Evolutionary conservation across 2,888 invertebrate species (phyloP), one percentile per base, ranked within the genome.

Genomic region (Nasonovia ribisnigri): DNA sequence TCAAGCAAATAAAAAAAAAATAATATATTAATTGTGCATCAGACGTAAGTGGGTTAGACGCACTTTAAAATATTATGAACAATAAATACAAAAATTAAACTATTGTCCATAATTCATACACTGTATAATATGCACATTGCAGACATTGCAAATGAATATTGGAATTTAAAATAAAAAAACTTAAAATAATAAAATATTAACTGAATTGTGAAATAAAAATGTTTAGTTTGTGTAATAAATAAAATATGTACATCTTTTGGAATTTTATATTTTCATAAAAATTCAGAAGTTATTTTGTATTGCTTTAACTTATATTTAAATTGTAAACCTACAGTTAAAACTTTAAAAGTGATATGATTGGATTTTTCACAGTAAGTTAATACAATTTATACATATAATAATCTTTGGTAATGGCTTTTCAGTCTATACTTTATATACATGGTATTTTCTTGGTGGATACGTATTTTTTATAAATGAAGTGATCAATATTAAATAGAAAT

Each of bases 401-500:
- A 13, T 67, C n/a, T n/a, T 67, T 67, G 67, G 5, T 67, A 67
- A 67, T 67, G 67, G 67, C 13, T n/a, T 3, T n/a, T 67, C n/a
- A n/a, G 67, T 13, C 13, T 67, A n/a, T 67, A 67, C n/a, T n/a
- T 4, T 13, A n/a, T n/a, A 57, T 60, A n/a, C 13, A 5, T 67
- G 13, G 13, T 67, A 13, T 67, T n/a, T n/a, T 13, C 13, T n/a
- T 46, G 13, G n/a, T n/a, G n/a, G 0, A 67, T n/a, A 67, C 4
- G n/a, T n/a, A 67, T 67, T 67, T n/a, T 13, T 13, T n/a, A 13
- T n/a, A 67, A n/a, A n/a, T 13, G 67, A n/a, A 13, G n/a, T 67
- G 67, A 67, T 67, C 67, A 67, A 67, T 67, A 67, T n/a, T 67
- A 67, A 67, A n/a, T n/a, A n/a, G 11, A n/a, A 67, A 67, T 67